These are phyloP conservation scores for Diorhabda elongata DNA, from an alignment of 1,140 invertebrate genomes.

Conservation along the genomic window DNA sequence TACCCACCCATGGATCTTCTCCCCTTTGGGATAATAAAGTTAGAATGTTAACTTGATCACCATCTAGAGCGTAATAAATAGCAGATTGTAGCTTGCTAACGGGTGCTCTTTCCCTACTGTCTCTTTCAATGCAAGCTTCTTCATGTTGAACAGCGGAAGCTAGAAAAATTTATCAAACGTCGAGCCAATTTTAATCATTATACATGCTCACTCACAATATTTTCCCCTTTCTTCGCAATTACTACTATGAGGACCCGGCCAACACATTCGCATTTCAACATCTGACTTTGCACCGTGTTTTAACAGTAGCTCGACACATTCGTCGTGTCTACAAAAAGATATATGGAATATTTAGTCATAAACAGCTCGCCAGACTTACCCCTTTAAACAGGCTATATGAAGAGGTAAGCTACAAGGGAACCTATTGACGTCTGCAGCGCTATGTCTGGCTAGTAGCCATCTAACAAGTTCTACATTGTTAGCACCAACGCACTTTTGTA, in stretches of 20 bases:
- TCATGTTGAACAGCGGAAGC: constrained; percentile 42
- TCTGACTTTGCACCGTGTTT: constrained; percentile 56
- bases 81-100: constrained; percentile 65
- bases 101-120: constrained; percentile 42
- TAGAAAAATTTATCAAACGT: constrained; percentile 14
- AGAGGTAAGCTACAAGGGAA: constrained; percentile 67
- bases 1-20: constrained; percentile 64
- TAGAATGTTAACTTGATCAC: constrained; percentile 62
- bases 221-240: constrained; percentile 67
- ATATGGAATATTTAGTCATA: constrained; percentile 5
- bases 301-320: constrained; percentile 55
- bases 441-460: constrained; percentile 61
- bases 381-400: constrained; percentile 69
- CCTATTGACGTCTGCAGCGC: constrained; percentile 63
- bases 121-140: constrained; percentile 42
- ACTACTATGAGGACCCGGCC: constrained; percentile 64
- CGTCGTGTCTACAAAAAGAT: constrained; percentile 47
- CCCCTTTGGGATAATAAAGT: constrained; percentile 63
- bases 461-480: constrained; percentile 68
- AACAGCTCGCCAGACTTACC: constrained; percentile 44
- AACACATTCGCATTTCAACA: constrained; percentile 58
- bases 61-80: constrained; percentile 69
- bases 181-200: background rate
- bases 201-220: constrained; percentile 43
- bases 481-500: constrained; percentile 68